Conservation (phyloP, 2,113 vertebrate genomes). For the Electrona antarctica region DNA sequence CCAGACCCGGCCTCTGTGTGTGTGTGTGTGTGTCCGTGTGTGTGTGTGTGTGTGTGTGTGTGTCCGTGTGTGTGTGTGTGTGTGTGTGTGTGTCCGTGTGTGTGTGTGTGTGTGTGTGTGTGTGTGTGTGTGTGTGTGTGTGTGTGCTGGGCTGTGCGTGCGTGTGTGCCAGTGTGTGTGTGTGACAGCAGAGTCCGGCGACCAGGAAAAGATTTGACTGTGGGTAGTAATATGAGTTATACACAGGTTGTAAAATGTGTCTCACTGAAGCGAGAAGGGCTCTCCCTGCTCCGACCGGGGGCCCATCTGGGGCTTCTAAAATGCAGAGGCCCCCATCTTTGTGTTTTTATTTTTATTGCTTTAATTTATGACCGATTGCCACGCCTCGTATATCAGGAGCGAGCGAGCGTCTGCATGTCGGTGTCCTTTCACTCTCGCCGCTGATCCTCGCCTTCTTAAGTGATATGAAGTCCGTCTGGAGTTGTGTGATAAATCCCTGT, state of each 20-base stretch:
- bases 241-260: conserved; percentile 48
- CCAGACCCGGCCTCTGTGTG: too few relatives aligned
- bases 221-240: conserved; percentile 12
- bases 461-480: conserved; percentile 53
- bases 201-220: too few relatives aligned
- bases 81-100: background rate
- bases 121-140: background rate
- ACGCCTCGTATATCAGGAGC: conserved; percentile 57
- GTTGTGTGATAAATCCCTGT: conserved; percentile 10
- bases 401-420: background rate
- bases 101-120: too few relatives aligned
- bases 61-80: conserved; percentile 25
- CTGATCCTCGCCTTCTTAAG: conserved; percentile 36
- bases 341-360: conserved; percentile 57
- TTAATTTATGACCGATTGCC: conserved; percentile 65
- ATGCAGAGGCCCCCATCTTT: conserved; percentile 50
- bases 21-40: too few relatives aligned
- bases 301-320: conserved; percentile 65
- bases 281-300: conserved; percentile 39
- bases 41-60: background rate
- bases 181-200: too few relatives aligned
- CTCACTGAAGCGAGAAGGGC: conserved; percentile 11
- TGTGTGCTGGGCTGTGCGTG: conserved; percentile 1
- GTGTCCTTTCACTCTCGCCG: conserved; percentile 3
- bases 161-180: background rate